These are phyloP conservation scores for Tetramorium alpestre DNA, from an alignment of 1,140 invertebrate genomes.

Conservation along the genomic window DNA sequence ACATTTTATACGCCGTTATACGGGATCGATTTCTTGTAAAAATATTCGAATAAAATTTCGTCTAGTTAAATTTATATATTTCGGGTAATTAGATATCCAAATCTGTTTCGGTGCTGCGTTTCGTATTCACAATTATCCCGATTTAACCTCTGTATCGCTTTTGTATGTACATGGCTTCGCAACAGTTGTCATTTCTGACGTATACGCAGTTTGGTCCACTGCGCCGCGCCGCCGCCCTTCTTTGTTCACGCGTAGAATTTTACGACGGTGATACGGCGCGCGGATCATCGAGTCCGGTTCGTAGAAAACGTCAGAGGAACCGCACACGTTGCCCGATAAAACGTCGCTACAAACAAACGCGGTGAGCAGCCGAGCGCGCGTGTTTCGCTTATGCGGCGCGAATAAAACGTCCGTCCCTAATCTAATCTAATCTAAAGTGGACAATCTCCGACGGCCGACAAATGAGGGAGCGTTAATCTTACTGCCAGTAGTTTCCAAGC, in stretches of 20 bases:
- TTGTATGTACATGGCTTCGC: background rate
- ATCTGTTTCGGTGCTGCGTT: background rate
- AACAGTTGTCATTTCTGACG: background rate
- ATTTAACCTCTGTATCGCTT: background rate
- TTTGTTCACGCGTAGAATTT: slow-evolving; percentile 52
- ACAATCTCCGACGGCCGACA: slow-evolving; percentile 48
- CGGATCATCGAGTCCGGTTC: slow-evolving; percentile 65
- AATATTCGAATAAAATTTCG: background rate
- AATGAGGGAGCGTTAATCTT: slow-evolving; percentile 63
- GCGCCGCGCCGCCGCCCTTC: background rate
- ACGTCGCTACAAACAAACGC: slow-evolving; percentile 73
- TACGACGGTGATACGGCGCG: slow-evolving; percentile 21
- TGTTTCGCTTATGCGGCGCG: slow-evolving; percentile 58
- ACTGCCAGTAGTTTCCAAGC: slow-evolving; percentile 29
- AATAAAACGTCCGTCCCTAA: slow-evolving; percentile 51
- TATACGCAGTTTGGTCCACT: background rate
- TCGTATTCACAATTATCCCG: background rate
- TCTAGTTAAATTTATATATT: background rate
- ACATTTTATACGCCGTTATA: background rate
- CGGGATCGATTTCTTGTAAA: background rate
- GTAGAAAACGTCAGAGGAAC: slow-evolving; percentile 68
- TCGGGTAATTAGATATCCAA: background rate
- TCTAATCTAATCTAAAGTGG: slow-evolving; percentile 49
- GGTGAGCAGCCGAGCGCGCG: slow-evolving; percentile 29
- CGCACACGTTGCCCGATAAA: slow-evolving; percentile 73